Evolutionary conservation across 2,113 vertebrate species (phyloP).

Genomic region (Xenopus tropicalis): DNA sequence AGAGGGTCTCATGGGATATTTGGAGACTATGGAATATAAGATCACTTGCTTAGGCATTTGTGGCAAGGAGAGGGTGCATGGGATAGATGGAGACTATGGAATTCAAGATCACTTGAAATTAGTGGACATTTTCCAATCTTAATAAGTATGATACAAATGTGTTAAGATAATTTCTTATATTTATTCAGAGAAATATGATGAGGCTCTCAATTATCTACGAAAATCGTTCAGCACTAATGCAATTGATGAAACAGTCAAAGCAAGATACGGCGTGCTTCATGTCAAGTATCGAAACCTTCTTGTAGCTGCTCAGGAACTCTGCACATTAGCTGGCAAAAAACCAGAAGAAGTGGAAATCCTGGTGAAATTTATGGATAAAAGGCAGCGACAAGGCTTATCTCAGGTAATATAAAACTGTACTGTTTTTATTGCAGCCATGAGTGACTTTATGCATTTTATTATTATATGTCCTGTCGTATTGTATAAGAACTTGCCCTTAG

Average conservation of each 20-base stretch:
- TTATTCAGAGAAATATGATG: constrained; percentile 54
- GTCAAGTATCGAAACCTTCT: constrained; percentile 66
- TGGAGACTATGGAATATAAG: too few relatives aligned
- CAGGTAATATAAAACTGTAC: constrained; percentile 69
- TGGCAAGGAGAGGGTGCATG: too few relatives aligned
- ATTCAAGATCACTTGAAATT: too few relatives aligned
- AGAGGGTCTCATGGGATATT: too few relatives aligned
- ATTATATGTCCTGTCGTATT: too few relatives aligned
- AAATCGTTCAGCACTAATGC: constrained; percentile 64
- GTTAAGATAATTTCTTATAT: constrained; percentile 1
- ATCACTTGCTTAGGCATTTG: too few relatives aligned
- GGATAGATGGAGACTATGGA: too few relatives aligned
- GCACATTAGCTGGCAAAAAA: constrained; percentile 70
- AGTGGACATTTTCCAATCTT: too few relatives aligned
- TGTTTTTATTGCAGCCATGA: too few relatives aligned
- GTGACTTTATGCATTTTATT: too few relatives aligned
- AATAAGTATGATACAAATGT: background rate
- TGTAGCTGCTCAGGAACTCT: constrained; percentile 65
- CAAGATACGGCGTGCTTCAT: constrained; percentile 75
- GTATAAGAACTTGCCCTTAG: too few relatives aligned
- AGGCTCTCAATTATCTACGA: constrained; percentile 68
- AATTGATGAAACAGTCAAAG: constrained; percentile 63
- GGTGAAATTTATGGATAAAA: constrained; percentile 66
- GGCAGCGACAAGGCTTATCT: constrained; percentile 62
- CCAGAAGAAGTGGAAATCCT: constrained; percentile 66